A percentile compares a stretch with the other conserved stretches of the same genome.
Conservation (phyloP, 2,113 vertebrate genomes). For the Ammospiza nelsoni region DNA sequence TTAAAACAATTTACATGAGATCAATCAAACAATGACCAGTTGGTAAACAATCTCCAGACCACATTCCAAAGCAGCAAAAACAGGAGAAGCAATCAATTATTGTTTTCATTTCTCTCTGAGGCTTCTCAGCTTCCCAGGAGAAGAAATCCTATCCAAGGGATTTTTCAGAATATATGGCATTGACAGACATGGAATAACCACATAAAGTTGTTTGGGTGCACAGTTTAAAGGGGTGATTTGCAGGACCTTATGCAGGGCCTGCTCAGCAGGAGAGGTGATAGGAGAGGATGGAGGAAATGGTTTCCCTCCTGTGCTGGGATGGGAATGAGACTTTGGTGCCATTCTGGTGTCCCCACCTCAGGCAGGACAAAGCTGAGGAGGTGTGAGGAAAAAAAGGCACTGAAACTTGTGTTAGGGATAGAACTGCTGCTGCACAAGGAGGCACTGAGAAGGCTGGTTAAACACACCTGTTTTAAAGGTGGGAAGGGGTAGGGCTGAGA, state of each 20-base stretch:
- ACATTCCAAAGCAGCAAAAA: no score
- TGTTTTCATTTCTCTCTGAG: no score
- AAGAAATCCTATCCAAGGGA: no score
- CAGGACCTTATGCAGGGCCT: not conserved
- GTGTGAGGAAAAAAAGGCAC: not conserved
- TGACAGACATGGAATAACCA: not conserved
- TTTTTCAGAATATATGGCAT: no score
- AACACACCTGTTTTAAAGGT: not conserved
- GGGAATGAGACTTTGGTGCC: not conserved
- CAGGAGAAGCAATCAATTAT: no score
- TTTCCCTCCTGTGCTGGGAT: not conserved
- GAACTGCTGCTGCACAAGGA: not conserved
- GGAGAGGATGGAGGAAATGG: not conserved
- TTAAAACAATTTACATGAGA: no score
- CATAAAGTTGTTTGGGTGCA: accelerated
- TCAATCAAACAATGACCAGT: no score
- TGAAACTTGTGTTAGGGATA: not conserved
- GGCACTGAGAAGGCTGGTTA: not conserved
- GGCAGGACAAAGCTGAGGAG: not conserved
- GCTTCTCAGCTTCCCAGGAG: no score
- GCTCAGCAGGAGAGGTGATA: not conserved
- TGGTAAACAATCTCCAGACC: no score
- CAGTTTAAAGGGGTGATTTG: not conserved
- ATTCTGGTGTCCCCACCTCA: not conserved
- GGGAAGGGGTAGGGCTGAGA: not conserved